Evolutionary conservation across 2,888 invertebrate genomes (phyloP).

Genomic region (Palloptera scutellata): DNA sequence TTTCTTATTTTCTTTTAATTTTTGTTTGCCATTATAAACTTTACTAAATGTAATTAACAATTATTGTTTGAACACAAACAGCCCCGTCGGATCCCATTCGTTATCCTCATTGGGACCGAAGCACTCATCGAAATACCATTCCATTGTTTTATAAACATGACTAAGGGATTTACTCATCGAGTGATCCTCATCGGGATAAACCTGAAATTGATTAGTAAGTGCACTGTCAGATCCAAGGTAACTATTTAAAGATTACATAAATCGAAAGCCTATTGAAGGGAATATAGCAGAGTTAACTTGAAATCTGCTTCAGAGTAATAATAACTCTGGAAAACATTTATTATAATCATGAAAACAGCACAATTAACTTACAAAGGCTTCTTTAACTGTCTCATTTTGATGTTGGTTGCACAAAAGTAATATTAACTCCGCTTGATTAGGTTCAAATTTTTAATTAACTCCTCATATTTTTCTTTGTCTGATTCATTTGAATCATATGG

Average conservation of each 20-base stretch:
- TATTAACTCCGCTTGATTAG: too few relatives aligned
- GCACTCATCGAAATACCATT: slow-evolving; percentile 85
- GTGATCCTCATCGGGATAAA: slow-evolving; percentile 89
- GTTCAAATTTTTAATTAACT: too few relatives aligned
- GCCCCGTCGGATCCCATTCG: slow-evolving; percentile 73
- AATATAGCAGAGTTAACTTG: not conserved
- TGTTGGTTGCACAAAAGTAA: too few relatives aligned
- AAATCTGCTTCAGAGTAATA: not conserved
- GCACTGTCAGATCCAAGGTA: too few relatives aligned
- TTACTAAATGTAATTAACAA: slow-evolving; percentile 29
- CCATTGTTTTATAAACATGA: slow-evolving; percentile 85
- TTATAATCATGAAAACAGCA: too few relatives aligned
- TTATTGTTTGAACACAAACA: slow-evolving; percentile 65
- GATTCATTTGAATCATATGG: too few relatives aligned
- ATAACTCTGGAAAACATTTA: too few relatives aligned
- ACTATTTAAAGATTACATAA: too few relatives aligned
- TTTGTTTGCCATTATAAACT: not conserved
- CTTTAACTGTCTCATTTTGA: too few relatives aligned
- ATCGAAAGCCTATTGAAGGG: not conserved
- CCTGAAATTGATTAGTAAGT: slow-evolving; percentile 67
- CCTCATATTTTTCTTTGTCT: too few relatives aligned
- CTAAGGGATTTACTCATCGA: slow-evolving; percentile 75
- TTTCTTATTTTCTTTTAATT: not conserved
- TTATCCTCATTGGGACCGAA: slow-evolving; percentile 77
- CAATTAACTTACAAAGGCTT: too few relatives aligned